phyloP scores from a whole-genome alignment of 2,113 vertebrate species.

The Corydoras sp. region DNA sequence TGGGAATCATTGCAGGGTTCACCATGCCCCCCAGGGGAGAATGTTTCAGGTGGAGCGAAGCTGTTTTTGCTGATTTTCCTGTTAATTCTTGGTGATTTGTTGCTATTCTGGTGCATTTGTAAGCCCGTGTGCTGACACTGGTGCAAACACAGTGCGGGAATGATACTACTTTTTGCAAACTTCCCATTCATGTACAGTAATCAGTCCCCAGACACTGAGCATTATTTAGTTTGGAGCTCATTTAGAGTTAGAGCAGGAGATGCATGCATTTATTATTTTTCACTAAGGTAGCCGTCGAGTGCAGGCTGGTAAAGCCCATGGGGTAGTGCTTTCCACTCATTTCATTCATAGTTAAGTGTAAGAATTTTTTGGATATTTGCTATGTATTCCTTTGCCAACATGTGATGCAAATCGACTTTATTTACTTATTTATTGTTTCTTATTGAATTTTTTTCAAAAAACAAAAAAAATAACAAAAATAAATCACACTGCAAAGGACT shows the following conservation, averaged over 20 bases:
- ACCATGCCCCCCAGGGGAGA: too few species aligned
- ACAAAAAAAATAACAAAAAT: too few species aligned
- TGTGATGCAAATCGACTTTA: too few species aligned
- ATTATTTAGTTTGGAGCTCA: slow-evolving; percentile 13
- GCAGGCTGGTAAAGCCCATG: too few species aligned
- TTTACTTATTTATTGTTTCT: too few species aligned
- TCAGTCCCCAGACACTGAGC: slow-evolving; percentile 30
- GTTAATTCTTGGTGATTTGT: slow-evolving; percentile 22
- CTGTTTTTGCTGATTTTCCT: slow-evolving; percentile 38
- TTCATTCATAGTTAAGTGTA: too few species aligned
- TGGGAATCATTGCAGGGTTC: too few species aligned
- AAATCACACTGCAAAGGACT: too few species aligned
- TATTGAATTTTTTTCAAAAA: too few species aligned
- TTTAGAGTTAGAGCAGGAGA: neutral
- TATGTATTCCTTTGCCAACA: too few species aligned
- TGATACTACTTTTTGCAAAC: slow-evolving; percentile 16
- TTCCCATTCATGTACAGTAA: slow-evolving; percentile 26
- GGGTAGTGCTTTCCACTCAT: too few species aligned
- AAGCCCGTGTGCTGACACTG: slow-evolving; percentile 18
- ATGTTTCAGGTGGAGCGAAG: slow-evolving; percentile 60
- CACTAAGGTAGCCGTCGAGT: neutral
- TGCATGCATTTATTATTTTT: neutral
- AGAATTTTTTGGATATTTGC: too few species aligned
- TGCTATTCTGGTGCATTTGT: neutral
- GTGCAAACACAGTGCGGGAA: neutral